Evolutionary conservation across 2,113 vertebrate genomes (phyloP).

Genomic region (Periophthalmodon schlosseri): DNA sequence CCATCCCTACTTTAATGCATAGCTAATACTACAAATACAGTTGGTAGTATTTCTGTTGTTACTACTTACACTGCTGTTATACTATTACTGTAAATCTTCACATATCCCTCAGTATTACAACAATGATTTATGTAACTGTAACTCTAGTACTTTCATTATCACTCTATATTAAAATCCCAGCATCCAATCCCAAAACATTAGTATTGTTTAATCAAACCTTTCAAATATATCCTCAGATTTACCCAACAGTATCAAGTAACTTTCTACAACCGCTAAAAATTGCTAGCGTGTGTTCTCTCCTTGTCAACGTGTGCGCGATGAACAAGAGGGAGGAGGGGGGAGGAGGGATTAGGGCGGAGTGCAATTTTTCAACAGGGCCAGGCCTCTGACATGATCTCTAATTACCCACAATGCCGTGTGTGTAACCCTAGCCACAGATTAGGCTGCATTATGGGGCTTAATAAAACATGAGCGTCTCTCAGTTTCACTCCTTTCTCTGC

Average conservation of each 20-base stretch:
- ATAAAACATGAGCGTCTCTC: conserved; percentile 76
- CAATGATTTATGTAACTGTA: too few relatives aligned
- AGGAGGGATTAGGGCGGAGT: conserved; percentile 68
- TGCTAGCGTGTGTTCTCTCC: conserved; percentile 40
- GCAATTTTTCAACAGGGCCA: conserved; percentile 66
- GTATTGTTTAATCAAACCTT: too few relatives aligned
- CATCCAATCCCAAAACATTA: too few relatives aligned
- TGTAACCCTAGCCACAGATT: conserved; percentile 73
- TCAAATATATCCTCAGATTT: background rate
- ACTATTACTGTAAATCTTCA: too few relatives aligned
- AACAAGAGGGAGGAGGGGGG: conserved; percentile 39
- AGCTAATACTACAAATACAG: too few relatives aligned
- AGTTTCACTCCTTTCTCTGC: conserved; percentile 60
- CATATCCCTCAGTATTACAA: too few relatives aligned
- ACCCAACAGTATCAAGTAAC: background rate
- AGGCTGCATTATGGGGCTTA: conserved; percentile 71
- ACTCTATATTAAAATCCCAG: too few relatives aligned
- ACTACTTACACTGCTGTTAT: too few relatives aligned
- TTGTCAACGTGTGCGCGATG: conserved; percentile 26
- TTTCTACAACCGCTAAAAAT: conserved; percentile 26
- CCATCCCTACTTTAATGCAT: too few relatives aligned
- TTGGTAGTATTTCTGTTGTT: too few relatives aligned
- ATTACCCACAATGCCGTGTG: conserved; percentile 76
- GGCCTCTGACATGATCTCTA: conserved; percentile 71
- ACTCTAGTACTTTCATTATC: too few relatives aligned